Conservation (phyloP, 1,140 invertebrate species). For the Melipona quadrifasciata region DNA sequence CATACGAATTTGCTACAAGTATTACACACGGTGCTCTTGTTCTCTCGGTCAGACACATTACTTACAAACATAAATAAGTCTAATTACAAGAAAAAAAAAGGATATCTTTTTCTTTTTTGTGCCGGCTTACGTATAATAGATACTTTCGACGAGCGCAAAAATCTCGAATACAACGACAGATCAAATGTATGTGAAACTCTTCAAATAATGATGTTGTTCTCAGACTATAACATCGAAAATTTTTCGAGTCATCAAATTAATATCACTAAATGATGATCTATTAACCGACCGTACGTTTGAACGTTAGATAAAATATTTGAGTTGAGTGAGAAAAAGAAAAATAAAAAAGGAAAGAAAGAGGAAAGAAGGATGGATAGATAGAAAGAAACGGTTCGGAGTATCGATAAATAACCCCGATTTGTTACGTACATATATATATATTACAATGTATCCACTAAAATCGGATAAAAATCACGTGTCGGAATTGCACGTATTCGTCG, state of each 20-base stretch:
- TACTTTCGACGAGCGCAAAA: conserved; percentile 16
- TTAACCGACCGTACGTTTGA: conserved; percentile 41
- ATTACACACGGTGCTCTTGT: conserved; percentile 40
- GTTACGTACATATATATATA: conserved; percentile 26
- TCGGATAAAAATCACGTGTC: conserved; percentile 12
- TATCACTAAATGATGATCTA: conserved; percentile 29
- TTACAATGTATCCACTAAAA: conserved; percentile 41
- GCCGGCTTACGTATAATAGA: not conserved
- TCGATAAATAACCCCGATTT: conserved; percentile 15
- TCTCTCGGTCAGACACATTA: conserved; percentile 25
- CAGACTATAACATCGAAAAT: conserved; percentile 23
- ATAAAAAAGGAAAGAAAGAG: not conserved
- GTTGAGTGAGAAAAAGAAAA: conserved; percentile 18
- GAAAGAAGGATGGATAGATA: not conserved
- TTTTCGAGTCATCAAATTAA: conserved; percentile 43
- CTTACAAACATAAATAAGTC: conserved; percentile 52
- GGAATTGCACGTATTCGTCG: conserved; percentile 22
- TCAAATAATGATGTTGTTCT: not conserved
- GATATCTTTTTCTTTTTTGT: conserved; percentile 8
- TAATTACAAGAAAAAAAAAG: conserved; percentile 49
- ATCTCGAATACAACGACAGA: conserved; percentile 8
- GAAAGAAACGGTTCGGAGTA: conserved; percentile 31
- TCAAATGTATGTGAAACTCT: not conserved
- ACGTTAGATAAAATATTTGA: conserved; percentile 25
- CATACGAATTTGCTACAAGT: conserved; percentile 28